Conservation (phyloP, 1,140 invertebrate species). For the Oreohelix idahoensis region DNA sequence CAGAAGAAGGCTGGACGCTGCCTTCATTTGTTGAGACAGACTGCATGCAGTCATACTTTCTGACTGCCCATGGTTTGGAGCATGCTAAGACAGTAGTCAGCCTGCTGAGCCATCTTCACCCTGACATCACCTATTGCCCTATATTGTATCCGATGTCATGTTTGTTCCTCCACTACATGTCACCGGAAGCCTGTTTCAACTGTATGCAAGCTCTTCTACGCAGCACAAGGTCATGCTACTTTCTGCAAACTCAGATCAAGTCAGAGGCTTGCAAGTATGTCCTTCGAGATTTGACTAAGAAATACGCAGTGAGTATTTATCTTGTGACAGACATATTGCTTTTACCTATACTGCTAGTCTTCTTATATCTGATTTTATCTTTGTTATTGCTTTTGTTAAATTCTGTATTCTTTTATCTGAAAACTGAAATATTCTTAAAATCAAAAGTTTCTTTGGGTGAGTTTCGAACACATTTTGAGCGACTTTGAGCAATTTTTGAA, state of each 20-base stretch:
- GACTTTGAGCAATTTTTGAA: too few relatives aligned
- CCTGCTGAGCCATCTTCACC: slow-evolving; percentile 90
- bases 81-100: slow-evolving; percentile 89
- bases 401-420: too few relatives aligned
- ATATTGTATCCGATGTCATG: slow-evolving; percentile 91
- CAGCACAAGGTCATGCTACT: slow-evolving; percentile 77
- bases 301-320: slow-evolving; percentile 94
- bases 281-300: slow-evolving; percentile 87
- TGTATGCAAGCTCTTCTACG: slow-evolving; percentile 88
- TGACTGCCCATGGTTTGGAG: slow-evolving; percentile 85
- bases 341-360: too few relatives aligned
- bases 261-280: slow-evolving; percentile 91
- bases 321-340: too few relatives aligned
- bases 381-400: too few relatives aligned
- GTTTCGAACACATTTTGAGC: too few relatives aligned
- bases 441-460: too few relatives aligned
- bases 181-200: slow-evolving; percentile 93
- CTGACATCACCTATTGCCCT: slow-evolving; percentile 95
- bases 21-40: slow-evolving; percentile 23
- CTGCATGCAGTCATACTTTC: slow-evolving; percentile 79
- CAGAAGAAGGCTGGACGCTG: slow-evolving; percentile 4
- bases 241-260: slow-evolving; percentile 92
- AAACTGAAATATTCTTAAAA: too few relatives aligned
- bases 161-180: slow-evolving; percentile 93
- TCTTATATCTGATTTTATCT: too few relatives aligned